Conservation (phyloP, 1,140 invertebrate species). For the Lysiphlebus fabarum region DNA sequence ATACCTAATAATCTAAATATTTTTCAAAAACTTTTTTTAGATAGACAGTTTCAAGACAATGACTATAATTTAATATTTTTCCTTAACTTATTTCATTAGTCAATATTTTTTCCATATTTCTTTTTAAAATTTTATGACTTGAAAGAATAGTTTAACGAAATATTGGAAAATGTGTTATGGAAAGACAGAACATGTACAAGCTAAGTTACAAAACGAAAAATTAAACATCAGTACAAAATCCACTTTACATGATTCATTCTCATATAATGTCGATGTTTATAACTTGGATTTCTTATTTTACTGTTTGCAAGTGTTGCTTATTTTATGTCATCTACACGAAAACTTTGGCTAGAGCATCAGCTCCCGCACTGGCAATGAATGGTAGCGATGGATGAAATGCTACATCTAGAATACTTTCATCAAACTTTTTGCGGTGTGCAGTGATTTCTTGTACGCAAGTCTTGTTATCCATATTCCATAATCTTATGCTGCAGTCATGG, state of each 20-base stretch:
- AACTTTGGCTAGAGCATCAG: slow-evolving; percentile 97
- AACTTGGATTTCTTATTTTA: neutral
- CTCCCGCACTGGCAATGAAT: slow-evolving; percentile 97
- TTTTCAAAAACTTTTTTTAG: too few species aligned
- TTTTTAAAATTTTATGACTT: slow-evolving; percentile 5
- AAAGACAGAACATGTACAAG: slow-evolving; percentile 32
- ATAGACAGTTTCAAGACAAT: too few species aligned
- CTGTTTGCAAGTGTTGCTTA: neutral
- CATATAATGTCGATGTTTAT: slow-evolving; percentile 53
- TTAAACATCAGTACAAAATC: slow-evolving; percentile 49
- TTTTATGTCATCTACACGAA: slow-evolving; percentile 66
- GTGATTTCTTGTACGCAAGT: slow-evolving; percentile 99
- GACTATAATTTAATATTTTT: slow-evolving; percentile 23
- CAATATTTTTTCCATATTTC: slow-evolving; percentile 8
- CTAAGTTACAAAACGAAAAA: slow-evolving; percentile 4
- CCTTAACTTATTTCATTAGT: slow-evolving; percentile 13
- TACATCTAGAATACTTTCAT: slow-evolving; percentile 98
- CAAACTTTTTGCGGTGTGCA: slow-evolving; percentile 98
- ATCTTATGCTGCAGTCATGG: slow-evolving; percentile 97
- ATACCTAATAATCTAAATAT: too few species aligned
- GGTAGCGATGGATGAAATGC: slow-evolving; percentile 98
- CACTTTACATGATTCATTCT: slow-evolving; percentile 31
- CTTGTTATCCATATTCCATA: slow-evolving; percentile 99
- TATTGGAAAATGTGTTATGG: slow-evolving; percentile 20
- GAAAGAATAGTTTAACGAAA: slow-evolving; percentile 18